phyloP scores from a whole-genome alignment of 2,797 vertebrate species.

The Enteromius argenteus region DNA sequence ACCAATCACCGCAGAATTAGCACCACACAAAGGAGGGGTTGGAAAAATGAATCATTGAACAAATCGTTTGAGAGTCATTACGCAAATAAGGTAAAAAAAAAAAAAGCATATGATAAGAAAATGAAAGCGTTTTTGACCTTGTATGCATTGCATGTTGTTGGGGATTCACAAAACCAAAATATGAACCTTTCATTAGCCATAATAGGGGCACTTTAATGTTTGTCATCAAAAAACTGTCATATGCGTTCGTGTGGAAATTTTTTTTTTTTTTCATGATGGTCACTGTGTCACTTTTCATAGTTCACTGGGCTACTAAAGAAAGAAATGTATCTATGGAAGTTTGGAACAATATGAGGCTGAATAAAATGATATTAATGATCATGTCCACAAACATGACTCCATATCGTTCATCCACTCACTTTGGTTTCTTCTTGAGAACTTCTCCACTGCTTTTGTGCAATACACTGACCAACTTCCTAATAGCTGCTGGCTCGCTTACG shows the following conservation, averaged over 20 bases:
- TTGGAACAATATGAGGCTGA: background rate
- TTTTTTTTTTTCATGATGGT: background rate
- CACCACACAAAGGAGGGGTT: too few species aligned
- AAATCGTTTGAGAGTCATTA: too few species aligned
- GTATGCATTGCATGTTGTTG: too few species aligned
- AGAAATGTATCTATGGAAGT: background rate
- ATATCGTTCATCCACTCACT: constrained; percentile 82
- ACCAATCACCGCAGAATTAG: too few species aligned
- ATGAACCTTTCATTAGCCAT: too few species aligned
- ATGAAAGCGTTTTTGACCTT: too few species aligned
- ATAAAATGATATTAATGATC: background rate
- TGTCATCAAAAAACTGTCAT: background rate
- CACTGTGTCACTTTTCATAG: background rate
- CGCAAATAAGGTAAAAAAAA: too few species aligned
- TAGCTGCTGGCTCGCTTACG: constrained; percentile 92
- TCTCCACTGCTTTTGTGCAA: constrained; percentile 96
- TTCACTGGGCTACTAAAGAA: background rate
- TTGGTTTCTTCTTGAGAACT: constrained; percentile 96
- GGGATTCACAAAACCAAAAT: too few species aligned
- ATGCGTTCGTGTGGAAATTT: background rate
- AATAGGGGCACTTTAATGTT: background rate
- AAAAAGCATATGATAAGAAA: too few species aligned
- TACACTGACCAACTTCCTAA: constrained; percentile 89
- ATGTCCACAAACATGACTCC: background rate
- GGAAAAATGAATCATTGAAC: too few species aligned